These are phyloP conservation scores for Hypselothyrea guttata DNA, from an alignment of 2,888 invertebrate species.

Conservation along the genomic window DNA sequence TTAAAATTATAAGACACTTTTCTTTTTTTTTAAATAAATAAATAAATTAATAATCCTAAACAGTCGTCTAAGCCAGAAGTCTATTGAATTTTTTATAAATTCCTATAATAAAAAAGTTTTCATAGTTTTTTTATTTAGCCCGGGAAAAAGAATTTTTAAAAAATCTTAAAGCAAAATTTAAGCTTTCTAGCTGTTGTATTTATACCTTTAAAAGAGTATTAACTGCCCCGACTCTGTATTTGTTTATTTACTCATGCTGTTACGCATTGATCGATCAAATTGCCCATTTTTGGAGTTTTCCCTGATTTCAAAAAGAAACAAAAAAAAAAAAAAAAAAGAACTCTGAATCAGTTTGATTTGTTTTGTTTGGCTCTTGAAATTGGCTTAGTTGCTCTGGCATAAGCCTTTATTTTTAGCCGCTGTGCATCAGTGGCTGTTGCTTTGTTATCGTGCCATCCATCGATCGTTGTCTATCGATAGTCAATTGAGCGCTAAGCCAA, in stretches of 20 bases:
- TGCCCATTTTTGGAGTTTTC: constrained; percentile 25
- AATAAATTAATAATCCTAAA: too few species aligned
- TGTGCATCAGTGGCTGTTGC: constrained; percentile 9
- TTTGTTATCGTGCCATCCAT: too few species aligned
- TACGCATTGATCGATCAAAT: constrained; percentile 39
- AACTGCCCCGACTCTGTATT: neutral
- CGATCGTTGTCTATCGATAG: constrained; percentile 12
- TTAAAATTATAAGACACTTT: too few species aligned
- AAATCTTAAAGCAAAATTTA: too few species aligned
- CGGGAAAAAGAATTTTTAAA: too few species aligned
- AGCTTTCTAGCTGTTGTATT: neutral
- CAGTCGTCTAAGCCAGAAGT: too few species aligned
- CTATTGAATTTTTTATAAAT: too few species aligned
- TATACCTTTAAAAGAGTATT: constrained; percentile 18
- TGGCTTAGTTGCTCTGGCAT: constrained; percentile 23
- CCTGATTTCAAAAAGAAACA: too few species aligned
- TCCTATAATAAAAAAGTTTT: too few species aligned
- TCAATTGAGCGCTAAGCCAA: constrained; percentile 18
- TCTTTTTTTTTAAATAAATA: too few species aligned
- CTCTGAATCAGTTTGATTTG: neutral
- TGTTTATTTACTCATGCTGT: neutral
- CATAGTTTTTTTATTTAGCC: too few species aligned
- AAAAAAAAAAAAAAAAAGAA: constrained; percentile 1
- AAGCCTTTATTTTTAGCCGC: constrained; percentile 61
- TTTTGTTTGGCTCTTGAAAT: neutral